Base-by-base conservation (phyloP, 1,140 invertebrate species). In the Oncopeltus fasciatus region DNA sequence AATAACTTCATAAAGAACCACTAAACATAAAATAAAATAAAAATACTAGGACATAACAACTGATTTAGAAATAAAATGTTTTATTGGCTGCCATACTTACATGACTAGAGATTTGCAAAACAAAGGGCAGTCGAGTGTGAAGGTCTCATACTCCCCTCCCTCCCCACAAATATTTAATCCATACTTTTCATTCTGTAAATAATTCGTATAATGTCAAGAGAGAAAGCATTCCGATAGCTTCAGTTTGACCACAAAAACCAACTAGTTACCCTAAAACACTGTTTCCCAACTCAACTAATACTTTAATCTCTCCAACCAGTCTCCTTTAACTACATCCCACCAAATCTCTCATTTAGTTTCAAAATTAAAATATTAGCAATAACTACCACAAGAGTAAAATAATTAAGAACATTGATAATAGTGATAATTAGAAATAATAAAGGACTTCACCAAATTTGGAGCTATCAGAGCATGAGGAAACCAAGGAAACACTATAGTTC, bases 81-180 rank as follows among this genome's bases (percentile, higher is more conserved):
- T 64, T 14, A 62, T 28, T 46, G 62, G 57, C 64, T 60, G 68
- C 68, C 58, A 68, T 72, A 86, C 89, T 87, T 80, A 94, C 90
- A 96, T 82, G 64, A 90, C 79, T 74, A 98, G 86, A 71, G 82
- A 81, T 74, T 92, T 93, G 69, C 83, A 86, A 75, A 96, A 98
- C 47, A 99, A 76, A 20, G 95, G 95, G 77, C 95, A 98, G 77
- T 98, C 92, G 61, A 97, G 76, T 14, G 94, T 97, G 72, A 98
- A 92, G 29, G 94, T 95, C 78, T 99, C 96, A 75, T 96, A 99
- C 76, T 99, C 96, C 53, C 96, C 96, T 44, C 96, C 96, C 80
- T 99, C 96, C 46, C 96, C 96, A 78, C 96, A 99, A 49, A 98
- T 84, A 80, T 98, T 96, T 62, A 98, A 76, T 20, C 93, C 92